Evolutionary conservation across 2,797 vertebrate species (phyloP).

Genomic region (Crocidura indochinensis): DNA sequence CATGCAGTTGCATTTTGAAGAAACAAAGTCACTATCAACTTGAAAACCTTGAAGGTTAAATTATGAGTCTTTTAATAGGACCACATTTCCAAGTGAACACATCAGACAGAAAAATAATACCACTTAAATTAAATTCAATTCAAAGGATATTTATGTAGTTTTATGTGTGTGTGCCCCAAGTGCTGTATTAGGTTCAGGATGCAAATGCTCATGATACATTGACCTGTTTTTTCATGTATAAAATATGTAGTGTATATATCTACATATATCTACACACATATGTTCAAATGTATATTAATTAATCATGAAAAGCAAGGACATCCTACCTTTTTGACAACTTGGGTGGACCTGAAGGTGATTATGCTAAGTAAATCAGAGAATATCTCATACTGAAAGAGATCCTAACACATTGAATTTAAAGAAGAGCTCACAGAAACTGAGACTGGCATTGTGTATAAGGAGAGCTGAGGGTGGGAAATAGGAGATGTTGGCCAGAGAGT

Average conservation of each 20-base stretch:
- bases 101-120: no score
- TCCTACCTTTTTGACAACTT: not conserved
- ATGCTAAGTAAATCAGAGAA: not conserved
- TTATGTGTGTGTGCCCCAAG: conserved; percentile 1
- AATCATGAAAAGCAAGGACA: not conserved
- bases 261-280: not conserved
- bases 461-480: not conserved
- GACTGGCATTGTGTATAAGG: not conserved
- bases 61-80: not conserved
- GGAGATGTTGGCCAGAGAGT: not conserved
- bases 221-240: conserved; percentile 4
- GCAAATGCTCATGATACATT: not conserved
- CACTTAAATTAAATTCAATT: conserved; percentile 27
- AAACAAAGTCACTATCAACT: not conserved
- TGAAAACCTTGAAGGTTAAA: conserved; percentile 37
- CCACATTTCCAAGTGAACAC: not conserved
- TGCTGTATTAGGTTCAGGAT: not conserved
- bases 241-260: not conserved
- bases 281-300: not conserved
- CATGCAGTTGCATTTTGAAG: not conserved
- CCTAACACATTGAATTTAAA: not conserved
- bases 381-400: not conserved
- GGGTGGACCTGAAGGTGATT: not conserved
- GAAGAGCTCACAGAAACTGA: not conserved
- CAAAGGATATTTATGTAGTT: not conserved